A percentile compares a stretch with the other conserved stretches of the same genome.
Conservation (phyloP, 2,888 invertebrate genomes). For the Phanerotoma sp. region DNA sequence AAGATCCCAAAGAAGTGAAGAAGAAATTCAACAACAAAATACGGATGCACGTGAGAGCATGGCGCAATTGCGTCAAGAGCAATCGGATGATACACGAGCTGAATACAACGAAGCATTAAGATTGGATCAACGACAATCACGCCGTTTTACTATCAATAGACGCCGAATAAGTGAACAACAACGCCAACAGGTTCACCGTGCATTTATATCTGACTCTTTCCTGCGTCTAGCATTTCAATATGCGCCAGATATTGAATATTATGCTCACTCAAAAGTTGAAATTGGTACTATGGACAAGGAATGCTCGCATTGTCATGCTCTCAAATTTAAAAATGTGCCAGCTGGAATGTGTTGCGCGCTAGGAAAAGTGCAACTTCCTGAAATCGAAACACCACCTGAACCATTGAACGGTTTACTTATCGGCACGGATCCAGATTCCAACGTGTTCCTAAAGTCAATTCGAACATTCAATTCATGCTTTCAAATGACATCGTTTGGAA, state of each 20-base stretch:
- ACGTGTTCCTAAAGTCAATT: slow-evolving; percentile 37
- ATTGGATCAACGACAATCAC: neutral
- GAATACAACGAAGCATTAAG: neutral
- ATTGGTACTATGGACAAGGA: slow-evolving; percentile 16
- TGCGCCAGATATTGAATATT: slow-evolving; percentile 37
- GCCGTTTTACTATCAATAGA: neutral
- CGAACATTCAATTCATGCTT: slow-evolving; percentile 38
- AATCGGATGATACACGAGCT: neutral
- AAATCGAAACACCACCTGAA: slow-evolving; percentile 35
- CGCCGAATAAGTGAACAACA: neutral
- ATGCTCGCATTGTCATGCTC: slow-evolving; percentile 35
- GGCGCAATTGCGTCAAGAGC: slow-evolving; percentile 1
- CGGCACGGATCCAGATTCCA: slow-evolving; percentile 37
- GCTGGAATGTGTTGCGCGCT: slow-evolving; percentile 35
- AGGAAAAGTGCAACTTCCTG: slow-evolving; percentile 32
- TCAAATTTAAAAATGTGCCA: slow-evolving; percentile 39
- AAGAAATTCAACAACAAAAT: neutral
- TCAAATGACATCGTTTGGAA: slow-evolving; percentile 18
- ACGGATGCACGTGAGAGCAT: neutral
- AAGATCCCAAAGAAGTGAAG: neutral
- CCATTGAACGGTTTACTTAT: slow-evolving; percentile 34
- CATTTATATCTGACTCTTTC: no score
- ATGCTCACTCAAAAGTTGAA: slow-evolving; percentile 33
- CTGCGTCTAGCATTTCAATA: neutral
- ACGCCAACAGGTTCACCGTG: no score